Evolutionary conservation across 2,113 vertebrate species (phyloP), one percentile per base, ranked within the genome.

Genomic region (Cairina moschata): DNA sequence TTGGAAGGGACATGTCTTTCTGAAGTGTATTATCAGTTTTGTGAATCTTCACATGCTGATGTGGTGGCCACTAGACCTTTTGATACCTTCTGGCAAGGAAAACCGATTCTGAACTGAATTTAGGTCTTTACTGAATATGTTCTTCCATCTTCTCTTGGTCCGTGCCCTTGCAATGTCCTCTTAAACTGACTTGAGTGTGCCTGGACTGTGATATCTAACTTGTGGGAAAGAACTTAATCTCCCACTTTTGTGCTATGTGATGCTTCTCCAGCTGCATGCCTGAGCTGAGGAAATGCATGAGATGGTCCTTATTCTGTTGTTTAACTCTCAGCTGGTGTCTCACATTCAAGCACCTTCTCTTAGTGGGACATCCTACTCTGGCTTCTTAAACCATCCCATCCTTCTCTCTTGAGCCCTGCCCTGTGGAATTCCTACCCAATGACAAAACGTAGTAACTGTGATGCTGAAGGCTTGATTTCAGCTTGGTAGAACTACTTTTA

Each of bases 391-490:
- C 8, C 42, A 18, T n/a, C 83, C 38, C 7, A 2, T n/a, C 31
- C 62, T 55, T 34, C 58, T 59, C 83, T 50, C 34, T 8, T 18
- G n/a, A 67, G 42, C 31, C 31, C 4, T 38, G 11, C 46, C 52
- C 42, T 0, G 2, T 8, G 34, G 29, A 68, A 42, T 29, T 29
- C 28, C 4, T 4, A 63, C 34, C 8, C 34, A 2, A 6, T 68
- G 42, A 34, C 63, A 14, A n/a, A 29, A 40, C 2, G 44, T 11
- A 23, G 34, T 29, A 48, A 67, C 21, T 12, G 59, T 21, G 14
- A 1, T 25, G 58, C 68, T 25, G 58, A 42, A 21, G 40, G 28
- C 38, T 66, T 66, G 23, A 18, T 29, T 34, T 62, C 28, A 34
- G 29, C 58, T 73, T 42, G 28, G n/a, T 46, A 17, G 38, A 56